Evolutionary conservation across 2,888 invertebrate genomes (phyloP).

Genomic region (Phaedon cochleariae): DNA sequence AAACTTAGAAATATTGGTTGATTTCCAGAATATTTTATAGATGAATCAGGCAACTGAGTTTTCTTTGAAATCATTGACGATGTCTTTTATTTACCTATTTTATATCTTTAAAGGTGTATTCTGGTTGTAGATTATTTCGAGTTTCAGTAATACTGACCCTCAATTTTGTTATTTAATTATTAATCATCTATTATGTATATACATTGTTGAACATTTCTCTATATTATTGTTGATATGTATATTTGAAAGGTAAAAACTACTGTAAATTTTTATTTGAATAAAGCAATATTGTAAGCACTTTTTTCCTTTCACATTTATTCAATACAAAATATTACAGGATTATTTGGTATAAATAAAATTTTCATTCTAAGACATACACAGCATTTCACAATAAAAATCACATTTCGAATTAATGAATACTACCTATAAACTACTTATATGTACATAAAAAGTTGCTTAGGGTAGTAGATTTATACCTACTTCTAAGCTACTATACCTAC

Average conservation of each 20-base stretch:
- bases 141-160: neutral
- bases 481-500: too few species aligned
- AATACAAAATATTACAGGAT: neutral
- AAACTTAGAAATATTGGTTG: neutral
- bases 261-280: constrained; percentile 11
- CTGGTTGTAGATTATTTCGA: constrained; percentile 11
- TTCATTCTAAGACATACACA: neutral
- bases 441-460: too few species aligned
- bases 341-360: neutral
- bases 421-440: too few species aligned
- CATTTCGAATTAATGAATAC: neutral
- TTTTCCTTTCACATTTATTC: neutral
- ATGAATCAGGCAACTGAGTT: too few species aligned
- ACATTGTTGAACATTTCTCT: constrained; percentile 13
- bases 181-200: constrained; percentile 11
- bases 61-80: too few species aligned
- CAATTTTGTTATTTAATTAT: constrained; percentile 13
- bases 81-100: too few species aligned
- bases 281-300: neutral
- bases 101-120: too few species aligned
- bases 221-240: constrained; percentile 20
- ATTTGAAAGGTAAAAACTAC: constrained; percentile 10
- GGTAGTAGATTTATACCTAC: too few species aligned
- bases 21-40: neutral
- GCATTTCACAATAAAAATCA: neutral